These are phyloP conservation scores for Dryoscopus gambensis DNA, from an alignment of 2,113 vertebrate species.

Conservation along the genomic window DNA sequence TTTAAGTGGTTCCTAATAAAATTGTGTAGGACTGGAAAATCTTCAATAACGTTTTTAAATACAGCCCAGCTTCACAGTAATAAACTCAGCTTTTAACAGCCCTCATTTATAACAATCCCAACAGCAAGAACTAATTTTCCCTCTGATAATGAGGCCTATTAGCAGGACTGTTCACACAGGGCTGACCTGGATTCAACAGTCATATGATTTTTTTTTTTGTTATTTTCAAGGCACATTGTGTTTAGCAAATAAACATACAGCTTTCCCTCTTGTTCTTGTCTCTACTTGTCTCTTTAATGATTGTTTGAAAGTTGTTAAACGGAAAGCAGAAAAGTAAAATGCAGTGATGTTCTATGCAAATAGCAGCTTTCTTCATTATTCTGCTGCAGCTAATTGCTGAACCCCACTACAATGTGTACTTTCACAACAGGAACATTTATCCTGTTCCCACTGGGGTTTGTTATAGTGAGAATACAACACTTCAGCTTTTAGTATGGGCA, in stretches of 20 bases:
- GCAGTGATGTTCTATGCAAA: slow-evolving; percentile 43
- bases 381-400: slow-evolving; percentile 50
- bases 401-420: background rate
- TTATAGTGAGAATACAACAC: background rate
- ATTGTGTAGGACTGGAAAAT: slow-evolving; percentile 54
- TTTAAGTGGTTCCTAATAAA: slow-evolving; percentile 44
- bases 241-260: background rate
- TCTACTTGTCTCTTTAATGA: background rate
- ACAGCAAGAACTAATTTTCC: slow-evolving; percentile 43
- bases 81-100: slow-evolving; percentile 27
- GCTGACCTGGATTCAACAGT: slow-evolving; percentile 43
- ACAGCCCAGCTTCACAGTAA: slow-evolving; percentile 3
- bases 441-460: slow-evolving; percentile 9
- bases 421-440: background rate
- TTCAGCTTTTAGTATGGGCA: background rate
- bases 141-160: slow-evolving; percentile 40
- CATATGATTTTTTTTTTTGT: background rate
- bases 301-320: slow-evolving; percentile 6
- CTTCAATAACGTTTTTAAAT: slow-evolving; percentile 30
- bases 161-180: slow-evolving; percentile 26
- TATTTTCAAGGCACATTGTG: background rate
- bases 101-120: slow-evolving; percentile 31
- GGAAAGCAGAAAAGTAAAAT: slow-evolving; percentile 3
- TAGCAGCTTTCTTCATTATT: slow-evolving; percentile 29
- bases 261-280: slow-evolving; percentile 24